Evolutionary conservation across 2,797 vertebrate species (phyloP), one percentile per base, ranked within the genome.

Genomic region (Urocyon cinereoargenteus): DNA sequence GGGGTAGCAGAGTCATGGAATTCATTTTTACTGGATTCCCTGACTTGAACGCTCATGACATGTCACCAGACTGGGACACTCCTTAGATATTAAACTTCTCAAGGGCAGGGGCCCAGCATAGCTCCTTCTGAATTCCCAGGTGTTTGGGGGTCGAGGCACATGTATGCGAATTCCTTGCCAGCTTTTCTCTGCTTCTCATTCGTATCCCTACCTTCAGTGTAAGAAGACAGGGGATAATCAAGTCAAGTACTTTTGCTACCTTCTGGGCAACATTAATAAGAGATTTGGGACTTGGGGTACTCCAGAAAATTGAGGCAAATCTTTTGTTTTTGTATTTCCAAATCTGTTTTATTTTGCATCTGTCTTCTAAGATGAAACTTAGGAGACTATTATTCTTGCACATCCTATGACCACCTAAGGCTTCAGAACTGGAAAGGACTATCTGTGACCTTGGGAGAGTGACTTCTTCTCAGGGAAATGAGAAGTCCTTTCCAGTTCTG

Each of bases 351-450:
- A 36, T 64, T 84, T 75, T 49, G 62, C 28, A 14, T 62, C 22
- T 83, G 24, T 95, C 83, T 83, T 66, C 40, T 61, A 82, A 93
- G 51, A 28, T 19, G 40, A 93, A 81, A 45, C 7, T 21, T 73
- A 36, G 92, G 66, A 28, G 21, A 31, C 55, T 24, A 13, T 55
- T 24, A 11, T 81, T 85, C 40, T 85, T 92, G 14, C 26, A 59
- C 72, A 91, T 89, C 24, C 36, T 88, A 0, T 18, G 75, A 51
- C 18, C 21, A 24, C 28, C 57, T 36, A 24, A 51, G 79, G 26
- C 22, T 14, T 97, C 84, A 91, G 77, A 78, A 78, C 34, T 64
- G 81, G 92, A 82, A 86, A 89, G 45, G 66, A 89, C n/a, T n/a
- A n/a, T n/a, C n/a, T n/a, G n/a, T n/a, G n/a, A n/a, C n/a, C n/a